These are phyloP conservation scores for Pardosa pseudoannulata DNA, from an alignment of 2,888 invertebrate genomes.

Conservation along the genomic window DNA sequence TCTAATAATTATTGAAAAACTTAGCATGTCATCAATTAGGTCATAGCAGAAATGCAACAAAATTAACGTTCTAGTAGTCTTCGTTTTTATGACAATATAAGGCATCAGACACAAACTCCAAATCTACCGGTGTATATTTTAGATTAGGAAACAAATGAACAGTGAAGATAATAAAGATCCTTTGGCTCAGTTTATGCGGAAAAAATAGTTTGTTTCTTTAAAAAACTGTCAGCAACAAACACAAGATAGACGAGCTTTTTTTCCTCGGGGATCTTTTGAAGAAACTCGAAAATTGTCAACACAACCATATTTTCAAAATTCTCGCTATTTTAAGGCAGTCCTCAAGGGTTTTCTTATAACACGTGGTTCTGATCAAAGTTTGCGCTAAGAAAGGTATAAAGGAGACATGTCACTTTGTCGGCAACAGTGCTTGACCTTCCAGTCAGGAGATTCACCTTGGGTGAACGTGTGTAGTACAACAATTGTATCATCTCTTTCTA, in stretches of 20 bases:
- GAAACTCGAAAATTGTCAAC: not conserved
- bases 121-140: too few species aligned
- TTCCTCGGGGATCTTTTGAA: not conserved
- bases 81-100: too few species aligned
- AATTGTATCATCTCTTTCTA: conserved; percentile 38
- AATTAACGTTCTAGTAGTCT: too few species aligned
- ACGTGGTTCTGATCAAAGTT: not conserved
- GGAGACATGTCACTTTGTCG: conserved; percentile 8
- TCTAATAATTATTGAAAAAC: too few species aligned
- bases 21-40: too few species aligned
- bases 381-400: not conserved
- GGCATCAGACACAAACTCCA: too few species aligned
- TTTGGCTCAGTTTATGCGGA: too few species aligned
- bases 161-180: too few species aligned
- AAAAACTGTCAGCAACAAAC: not conserved
- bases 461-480: not conserved
- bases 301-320: conserved; percentile 1
- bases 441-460: conserved; percentile 27
- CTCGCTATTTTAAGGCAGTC: not conserved
- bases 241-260: not conserved
- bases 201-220: not conserved
- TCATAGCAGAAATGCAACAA: too few species aligned
- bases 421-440: conserved; percentile 21
- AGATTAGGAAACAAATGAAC: too few species aligned
- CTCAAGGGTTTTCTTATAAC: not conserved